A percentile compares a stretch with the other conserved stretches of the same genome.
phyloP scores from a whole-genome alignment of 2,113 vertebrate genomes.

The Coreoperca whiteheadi region DNA sequence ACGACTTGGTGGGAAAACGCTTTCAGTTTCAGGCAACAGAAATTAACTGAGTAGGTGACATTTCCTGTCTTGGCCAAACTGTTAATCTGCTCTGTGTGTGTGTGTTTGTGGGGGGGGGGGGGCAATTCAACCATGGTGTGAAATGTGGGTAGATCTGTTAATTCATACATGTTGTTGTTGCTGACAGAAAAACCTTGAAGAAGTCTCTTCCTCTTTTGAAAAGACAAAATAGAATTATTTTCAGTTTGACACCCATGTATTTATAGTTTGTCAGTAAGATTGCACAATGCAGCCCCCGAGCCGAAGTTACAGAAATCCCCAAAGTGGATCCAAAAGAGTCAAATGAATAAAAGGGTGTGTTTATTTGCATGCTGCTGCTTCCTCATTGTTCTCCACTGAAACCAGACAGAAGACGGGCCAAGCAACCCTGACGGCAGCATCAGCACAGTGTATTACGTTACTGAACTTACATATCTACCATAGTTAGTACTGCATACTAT shows the following conservation, averaged over 20 bases:
- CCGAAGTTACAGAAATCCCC: background rate
- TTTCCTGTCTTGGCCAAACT: background rate
- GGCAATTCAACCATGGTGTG: background rate
- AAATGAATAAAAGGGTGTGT: background rate
- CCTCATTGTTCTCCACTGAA: background rate
- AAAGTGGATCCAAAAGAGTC: background rate
- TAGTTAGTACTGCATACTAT: background rate
- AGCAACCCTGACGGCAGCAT: background rate
- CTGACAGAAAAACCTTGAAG: background rate
- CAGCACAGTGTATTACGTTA: background rate
- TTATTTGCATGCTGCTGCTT: background rate
- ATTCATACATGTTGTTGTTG: background rate
- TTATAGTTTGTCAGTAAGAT: background rate
- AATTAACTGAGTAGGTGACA: background rate
- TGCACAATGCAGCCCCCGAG: background rate
- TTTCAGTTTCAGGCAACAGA: background rate
- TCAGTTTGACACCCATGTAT: background rate
- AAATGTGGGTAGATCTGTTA: background rate
- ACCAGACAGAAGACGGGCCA: background rate
- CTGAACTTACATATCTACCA: background rate
- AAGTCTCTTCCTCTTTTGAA: background rate
- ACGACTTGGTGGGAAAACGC: background rate
- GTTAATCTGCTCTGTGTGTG: background rate
- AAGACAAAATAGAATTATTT: too few relatives aligned
- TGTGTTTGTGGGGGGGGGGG: background rate